These are phyloP conservation scores for Scrobipalpa atriplicella DNA, from an alignment of 2,888 invertebrate genomes.

Conservation along the genomic window DNA sequence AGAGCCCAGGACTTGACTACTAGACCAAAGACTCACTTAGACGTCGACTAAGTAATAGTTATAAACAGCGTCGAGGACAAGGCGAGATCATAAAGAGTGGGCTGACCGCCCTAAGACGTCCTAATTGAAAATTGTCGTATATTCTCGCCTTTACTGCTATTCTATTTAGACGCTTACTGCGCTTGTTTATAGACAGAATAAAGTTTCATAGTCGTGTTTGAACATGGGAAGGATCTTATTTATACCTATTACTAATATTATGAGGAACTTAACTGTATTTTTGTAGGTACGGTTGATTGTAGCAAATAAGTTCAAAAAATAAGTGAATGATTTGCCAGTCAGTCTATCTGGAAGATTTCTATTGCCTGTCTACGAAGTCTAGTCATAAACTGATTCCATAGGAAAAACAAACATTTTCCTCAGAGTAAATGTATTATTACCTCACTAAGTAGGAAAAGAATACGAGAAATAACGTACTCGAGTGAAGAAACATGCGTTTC, in stretches of 20 bases:
- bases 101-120: conserved; percentile 20
- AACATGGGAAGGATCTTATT: background rate
- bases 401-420: conserved; percentile 7
- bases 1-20: too few species aligned
- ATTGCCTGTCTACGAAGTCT: background rate
- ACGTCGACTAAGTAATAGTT: conserved; percentile 41
- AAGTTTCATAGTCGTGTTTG: background rate
- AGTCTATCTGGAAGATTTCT: background rate
- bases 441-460: background rate
- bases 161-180: background rate
- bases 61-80: conserved; percentile 38
- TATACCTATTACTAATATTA: too few species aligned
- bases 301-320: background rate
- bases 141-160: conserved; percentile 6
- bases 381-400: background rate
- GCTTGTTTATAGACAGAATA: conserved; percentile 14
- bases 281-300: background rate
- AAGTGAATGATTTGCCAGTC: background rate
- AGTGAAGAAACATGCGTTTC: background rate
- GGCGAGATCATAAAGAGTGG: conserved; percentile 25
- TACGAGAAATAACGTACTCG: background rate
- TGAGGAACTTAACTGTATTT: background rate
- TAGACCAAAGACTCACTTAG: too few species aligned
- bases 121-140: conserved; percentile 30
- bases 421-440: background rate